phyloP scores from a whole-genome alignment of 2,888 invertebrate genomes.

The Archips crataeganus region DNA sequence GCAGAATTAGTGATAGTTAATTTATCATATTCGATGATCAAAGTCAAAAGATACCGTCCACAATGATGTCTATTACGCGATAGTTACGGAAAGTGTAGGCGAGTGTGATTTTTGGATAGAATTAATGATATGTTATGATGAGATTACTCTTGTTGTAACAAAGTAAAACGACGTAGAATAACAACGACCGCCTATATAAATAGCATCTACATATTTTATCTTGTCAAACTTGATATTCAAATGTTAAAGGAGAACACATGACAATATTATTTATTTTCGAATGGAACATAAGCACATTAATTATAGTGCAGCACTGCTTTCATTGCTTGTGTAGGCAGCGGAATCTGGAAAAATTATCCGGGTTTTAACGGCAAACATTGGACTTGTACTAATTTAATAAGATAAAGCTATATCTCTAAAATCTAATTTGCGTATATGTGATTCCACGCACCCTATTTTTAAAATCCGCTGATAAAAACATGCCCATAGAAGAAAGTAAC shows the following conservation, averaged over 20 bases:
- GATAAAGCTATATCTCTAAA: no score
- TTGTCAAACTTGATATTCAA: neutral
- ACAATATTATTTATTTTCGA: neutral
- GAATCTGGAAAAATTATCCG: neutral
- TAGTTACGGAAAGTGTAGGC: neutral
- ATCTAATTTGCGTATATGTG: no score
- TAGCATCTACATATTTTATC: neutral
- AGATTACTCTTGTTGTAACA: neutral
- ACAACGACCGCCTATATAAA: neutral
- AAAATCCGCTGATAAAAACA: no score
- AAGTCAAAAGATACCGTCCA: slow-evolving; percentile 3
- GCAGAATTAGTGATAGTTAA: neutral
- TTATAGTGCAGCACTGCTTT: no score
- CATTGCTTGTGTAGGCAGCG: neutral
- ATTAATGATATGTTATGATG: neutral
- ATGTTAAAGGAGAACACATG: neutral
- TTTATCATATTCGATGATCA: neutral
- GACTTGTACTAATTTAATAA: neutral
- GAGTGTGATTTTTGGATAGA: neutral
- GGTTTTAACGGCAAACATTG: neutral
- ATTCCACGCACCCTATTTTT: no score
- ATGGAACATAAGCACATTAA: neutral
- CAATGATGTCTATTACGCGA: neutral
- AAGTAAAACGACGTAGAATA: neutral
- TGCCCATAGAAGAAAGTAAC: no score